phyloP scores from a whole-genome alignment of 2,888 invertebrate genomes.

The Amorpha juglandis region DNA sequence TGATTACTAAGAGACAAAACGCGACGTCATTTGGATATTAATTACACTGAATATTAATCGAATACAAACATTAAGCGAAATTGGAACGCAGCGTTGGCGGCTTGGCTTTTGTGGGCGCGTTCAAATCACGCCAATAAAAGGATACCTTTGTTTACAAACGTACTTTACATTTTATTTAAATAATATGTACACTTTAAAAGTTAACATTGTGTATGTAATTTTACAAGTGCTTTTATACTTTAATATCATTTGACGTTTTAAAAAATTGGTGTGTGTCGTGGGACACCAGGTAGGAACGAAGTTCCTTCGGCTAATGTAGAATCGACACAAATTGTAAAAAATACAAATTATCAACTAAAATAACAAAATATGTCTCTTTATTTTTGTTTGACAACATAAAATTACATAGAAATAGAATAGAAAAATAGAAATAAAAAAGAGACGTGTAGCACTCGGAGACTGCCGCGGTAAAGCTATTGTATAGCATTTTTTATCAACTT shows the following conservation, averaged over 20 bases:
- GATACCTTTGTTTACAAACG: constrained; percentile 12
- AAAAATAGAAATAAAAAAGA: too few relatives aligned
- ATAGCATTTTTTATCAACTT: too few relatives aligned
- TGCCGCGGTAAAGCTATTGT: too few relatives aligned
- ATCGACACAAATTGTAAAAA: too few relatives aligned
- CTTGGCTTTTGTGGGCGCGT: constrained; percentile 6
- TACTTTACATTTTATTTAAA: constrained; percentile 11
- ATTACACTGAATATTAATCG: constrained; percentile 38
- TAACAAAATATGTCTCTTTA: too few relatives aligned
- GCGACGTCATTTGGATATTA: constrained; percentile 34
- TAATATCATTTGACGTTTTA: background rate
- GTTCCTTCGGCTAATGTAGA: too few relatives aligned
- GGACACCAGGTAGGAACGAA: too few relatives aligned
- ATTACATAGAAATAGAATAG: too few relatives aligned
- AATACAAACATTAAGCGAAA: constrained; percentile 32
- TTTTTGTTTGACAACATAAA: too few relatives aligned
- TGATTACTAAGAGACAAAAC: constrained; percentile 29
- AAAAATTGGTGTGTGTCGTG: too few relatives aligned
- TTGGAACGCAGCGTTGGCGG: constrained; percentile 14
- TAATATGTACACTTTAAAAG: background rate
- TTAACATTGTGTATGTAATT: background rate
- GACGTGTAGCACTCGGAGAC: too few relatives aligned
- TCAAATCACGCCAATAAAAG: constrained; percentile 9
- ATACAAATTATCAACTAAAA: too few relatives aligned
- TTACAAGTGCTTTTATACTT: background rate